These are phyloP conservation scores for Amia ocellicauda DNA, from an alignment of 2,113 vertebrate genomes.

Conservation along the genomic window DNA sequence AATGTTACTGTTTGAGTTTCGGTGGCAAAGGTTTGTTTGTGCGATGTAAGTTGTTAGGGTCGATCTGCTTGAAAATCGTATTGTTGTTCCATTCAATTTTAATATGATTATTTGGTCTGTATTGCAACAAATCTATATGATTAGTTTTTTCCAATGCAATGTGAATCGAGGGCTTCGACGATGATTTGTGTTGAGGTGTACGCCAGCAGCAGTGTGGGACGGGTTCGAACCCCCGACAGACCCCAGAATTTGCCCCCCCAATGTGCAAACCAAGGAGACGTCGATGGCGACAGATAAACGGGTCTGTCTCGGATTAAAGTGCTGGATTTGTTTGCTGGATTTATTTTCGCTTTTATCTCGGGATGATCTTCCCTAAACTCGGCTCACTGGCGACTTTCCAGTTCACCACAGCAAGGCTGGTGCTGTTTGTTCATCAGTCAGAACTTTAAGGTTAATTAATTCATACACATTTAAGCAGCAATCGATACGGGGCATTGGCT, in stretches of 20 bases:
- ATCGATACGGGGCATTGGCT: no score
- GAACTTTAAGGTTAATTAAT: conserved; percentile 1
- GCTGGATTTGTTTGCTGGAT: conserved; percentile 48
- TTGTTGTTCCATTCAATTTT: no score
- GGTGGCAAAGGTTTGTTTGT: background rate
- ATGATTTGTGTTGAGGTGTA: no score
- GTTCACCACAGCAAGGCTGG: conserved; percentile 34
- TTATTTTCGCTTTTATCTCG: conserved; percentile 52
- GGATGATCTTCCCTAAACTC: conserved; percentile 52
- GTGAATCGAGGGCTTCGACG: no score
- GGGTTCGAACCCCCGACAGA: no score
- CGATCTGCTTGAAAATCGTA: no score
- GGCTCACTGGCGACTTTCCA: conserved; percentile 40
- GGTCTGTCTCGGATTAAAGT: conserved; percentile 45
- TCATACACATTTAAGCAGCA: background rate
- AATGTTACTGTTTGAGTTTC: conserved; percentile 9
- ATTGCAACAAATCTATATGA: no score
- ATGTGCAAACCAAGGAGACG: conserved; percentile 34
- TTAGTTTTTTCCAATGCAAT: no score
- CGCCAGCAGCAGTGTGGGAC: no score
- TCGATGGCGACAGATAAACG: conserved; percentile 42
- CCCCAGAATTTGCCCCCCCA: conserved; percentile 5
- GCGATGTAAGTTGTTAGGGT: no score
- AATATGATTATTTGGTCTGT: no score
- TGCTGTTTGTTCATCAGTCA: background rate